These are phyloP conservation scores for Sicus ferrugineus DNA, from an alignment of 2,888 invertebrate genomes.

Conservation along the genomic window DNA sequence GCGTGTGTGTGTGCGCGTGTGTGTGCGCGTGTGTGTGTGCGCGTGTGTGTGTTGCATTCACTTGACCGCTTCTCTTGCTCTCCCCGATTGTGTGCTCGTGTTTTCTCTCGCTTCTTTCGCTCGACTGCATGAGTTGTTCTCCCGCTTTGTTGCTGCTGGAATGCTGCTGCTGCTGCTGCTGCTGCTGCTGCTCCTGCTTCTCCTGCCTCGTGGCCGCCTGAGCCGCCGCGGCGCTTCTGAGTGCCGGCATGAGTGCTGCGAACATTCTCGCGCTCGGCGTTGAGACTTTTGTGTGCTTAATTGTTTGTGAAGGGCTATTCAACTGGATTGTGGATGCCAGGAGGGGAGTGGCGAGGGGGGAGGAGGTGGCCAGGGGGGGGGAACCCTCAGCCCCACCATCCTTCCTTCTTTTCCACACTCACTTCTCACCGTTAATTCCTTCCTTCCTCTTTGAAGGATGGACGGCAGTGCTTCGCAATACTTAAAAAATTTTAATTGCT, in stretches of 20 bases:
- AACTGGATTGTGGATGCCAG: not conserved
- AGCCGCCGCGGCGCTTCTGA: not conserved
- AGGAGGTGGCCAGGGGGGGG: not conserved
- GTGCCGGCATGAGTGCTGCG: slow-evolving; percentile 24
- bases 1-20: not conserved
- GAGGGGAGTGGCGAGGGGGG: not conserved
- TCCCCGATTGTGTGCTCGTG: not conserved
- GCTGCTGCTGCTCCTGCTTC: slow-evolving; percentile 19
- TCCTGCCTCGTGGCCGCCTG: slow-evolving; percentile 8
- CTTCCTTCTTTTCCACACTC: not conserved
- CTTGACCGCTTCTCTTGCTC: slow-evolving; percentile 26
- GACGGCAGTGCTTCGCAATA: not conserved
- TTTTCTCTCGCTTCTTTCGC: not conserved
- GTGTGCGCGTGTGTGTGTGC: not conserved
- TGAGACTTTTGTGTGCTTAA: slow-evolving; percentile 58
- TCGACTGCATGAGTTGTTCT: slow-evolving; percentile 20
- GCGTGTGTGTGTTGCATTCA: slow-evolving; percentile 5
- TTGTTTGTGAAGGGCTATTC: slow-evolving; percentile 59
- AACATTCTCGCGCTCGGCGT: slow-evolving; percentile 38
- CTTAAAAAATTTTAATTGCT: not conserved
- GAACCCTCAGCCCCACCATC: not conserved
- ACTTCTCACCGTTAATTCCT: not conserved
- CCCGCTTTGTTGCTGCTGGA: not conserved
- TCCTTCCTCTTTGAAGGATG: not conserved
- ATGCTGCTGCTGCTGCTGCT: not conserved